Base-by-base conservation (phyloP, 2,113 vertebrate genomes). In the Cebus imitator region DNA sequence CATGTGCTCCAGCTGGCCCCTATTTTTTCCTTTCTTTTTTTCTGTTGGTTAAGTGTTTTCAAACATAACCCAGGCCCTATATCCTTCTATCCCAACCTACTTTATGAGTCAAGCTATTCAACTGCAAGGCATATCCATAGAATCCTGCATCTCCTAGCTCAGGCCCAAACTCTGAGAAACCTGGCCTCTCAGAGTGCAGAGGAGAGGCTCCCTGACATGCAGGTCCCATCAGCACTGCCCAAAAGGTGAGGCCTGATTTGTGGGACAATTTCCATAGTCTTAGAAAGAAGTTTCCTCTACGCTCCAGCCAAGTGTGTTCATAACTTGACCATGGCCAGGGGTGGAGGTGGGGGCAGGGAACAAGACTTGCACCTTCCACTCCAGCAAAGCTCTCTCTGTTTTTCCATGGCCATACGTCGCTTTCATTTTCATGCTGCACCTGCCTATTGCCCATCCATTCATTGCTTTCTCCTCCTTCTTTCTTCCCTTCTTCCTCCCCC, bases 401-500 rank as follows among this genome's bases (percentile, higher is more conserved):
- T 93, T 84, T 57, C 96, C 61, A 57, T 0, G 64, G 83, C 52
- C 25, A 8, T 1, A 32, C 66, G 32, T 21, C 70, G 17, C 78
- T 95, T 58, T 81, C 87, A 66, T 75, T 61, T 50, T 82, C 89
- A 35, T 4, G 45, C 55, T 73, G 75, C 0, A 8, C 45, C 25
- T 4, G 23, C 50, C 82, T 35, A 21, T 4, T 78, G 76, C 64
- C 50, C 1, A 1, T 73, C 43, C 10, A 0, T 25, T 57, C 85
- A 83, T 32, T 88, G 83, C 94, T 95, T 35, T 73, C 80, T 25
- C 40, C 73, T 82, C 12, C n/a, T 9, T 88, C 30, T 32, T 27
- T 50, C 37, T 55, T 61, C 18, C 50, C 45, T 16, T 43, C 10
- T 73, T 68, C 55, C 75, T 32, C 21, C 79, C 23, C 86, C 48